phyloP scores from a whole-genome alignment of 2,797 vertebrate genomes.

The Epinephelus awoara region DNA sequence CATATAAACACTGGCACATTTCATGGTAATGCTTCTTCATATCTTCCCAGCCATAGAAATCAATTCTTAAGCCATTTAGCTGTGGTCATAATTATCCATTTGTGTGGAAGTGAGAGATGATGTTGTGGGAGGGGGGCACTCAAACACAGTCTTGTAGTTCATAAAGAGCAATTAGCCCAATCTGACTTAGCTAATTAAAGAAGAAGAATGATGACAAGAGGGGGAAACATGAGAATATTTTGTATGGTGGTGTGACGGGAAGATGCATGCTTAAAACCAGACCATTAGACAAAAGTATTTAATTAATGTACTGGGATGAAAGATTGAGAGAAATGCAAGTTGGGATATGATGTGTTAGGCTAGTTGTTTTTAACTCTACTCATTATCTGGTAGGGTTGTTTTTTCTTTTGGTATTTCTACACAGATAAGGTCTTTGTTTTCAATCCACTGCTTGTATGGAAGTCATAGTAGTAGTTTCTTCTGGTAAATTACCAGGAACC shows the following conservation, averaged over 20 bases:
- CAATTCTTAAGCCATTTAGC: conserved; percentile 64
- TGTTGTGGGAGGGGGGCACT: conserved; percentile 44
- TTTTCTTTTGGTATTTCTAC: background rate
- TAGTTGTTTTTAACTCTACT: conserved; percentile 5
- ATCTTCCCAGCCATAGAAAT: conserved; percentile 57
- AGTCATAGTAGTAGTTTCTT: background rate
- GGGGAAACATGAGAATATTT: conserved; percentile 48
- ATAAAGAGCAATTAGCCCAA: conserved; percentile 81
- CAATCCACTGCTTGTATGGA: background rate
- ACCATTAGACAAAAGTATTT: conserved; percentile 7
- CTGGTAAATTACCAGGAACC: background rate
- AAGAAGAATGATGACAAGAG: conserved; percentile 67
- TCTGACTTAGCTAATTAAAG: conserved; percentile 78
- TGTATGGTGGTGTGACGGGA: conserved; percentile 37
- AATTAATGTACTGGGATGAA: conserved; percentile 26
- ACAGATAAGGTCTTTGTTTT: background rate
- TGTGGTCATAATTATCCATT: conserved; percentile 71
- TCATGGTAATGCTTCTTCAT: conserved; percentile 27
- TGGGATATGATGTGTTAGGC: background rate
- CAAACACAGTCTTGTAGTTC: conserved; percentile 76
- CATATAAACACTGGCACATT: background rate
- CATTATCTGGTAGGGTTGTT: too few species aligned
- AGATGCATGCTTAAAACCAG: conserved; percentile 27
- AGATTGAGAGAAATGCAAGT: conserved; percentile 2
- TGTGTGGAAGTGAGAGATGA: conserved; percentile 65